Percentiles rank a stretch among this genome's conserved stretches.
Conservation (phyloP, 2,113 vertebrate species). For the Centropus bengalensis region DNA sequence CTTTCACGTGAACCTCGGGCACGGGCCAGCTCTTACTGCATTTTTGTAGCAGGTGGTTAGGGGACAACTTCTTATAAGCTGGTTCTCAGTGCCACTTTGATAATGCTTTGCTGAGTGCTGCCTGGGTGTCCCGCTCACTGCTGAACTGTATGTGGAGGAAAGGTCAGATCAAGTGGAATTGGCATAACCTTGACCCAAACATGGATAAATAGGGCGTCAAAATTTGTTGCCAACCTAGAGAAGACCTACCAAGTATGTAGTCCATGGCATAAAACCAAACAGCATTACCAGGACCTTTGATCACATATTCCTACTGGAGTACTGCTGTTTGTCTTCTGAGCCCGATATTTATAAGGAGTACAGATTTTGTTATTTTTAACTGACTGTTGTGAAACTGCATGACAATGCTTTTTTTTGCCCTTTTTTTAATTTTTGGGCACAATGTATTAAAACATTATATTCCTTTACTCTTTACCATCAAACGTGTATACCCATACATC, state of each 20-base stretch:
- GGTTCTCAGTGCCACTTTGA: not conserved
- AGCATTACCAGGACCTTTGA: not conserved
- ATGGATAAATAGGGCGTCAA: not conserved
- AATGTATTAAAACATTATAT: not conserved
- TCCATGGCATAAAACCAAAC: not conserved
- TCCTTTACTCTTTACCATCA: not conserved
- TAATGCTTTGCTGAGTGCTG: not conserved
- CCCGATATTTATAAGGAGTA: not conserved
- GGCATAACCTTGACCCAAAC: not conserved
- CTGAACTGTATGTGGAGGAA: not conserved
- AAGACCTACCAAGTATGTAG: not conserved
- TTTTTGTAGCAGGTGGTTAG: not conserved
- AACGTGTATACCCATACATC: not conserved
- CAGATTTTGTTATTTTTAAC: not conserved
- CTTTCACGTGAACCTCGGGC: not conserved
- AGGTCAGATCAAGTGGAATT: not conserved
- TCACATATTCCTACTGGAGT: not conserved
- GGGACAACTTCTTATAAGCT: not conserved
- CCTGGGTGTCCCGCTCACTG: not conserved
- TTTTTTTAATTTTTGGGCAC: not conserved
- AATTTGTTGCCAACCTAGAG: not conserved
- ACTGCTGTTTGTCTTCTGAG: not conserved
- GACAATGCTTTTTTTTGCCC: not conserved
- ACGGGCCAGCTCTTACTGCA: not conserved
- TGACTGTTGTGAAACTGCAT: not conserved